These are phyloP conservation scores for Florisuga fusca DNA, from an alignment of 2,797 vertebrate genomes.

Conservation along the genomic window DNA sequence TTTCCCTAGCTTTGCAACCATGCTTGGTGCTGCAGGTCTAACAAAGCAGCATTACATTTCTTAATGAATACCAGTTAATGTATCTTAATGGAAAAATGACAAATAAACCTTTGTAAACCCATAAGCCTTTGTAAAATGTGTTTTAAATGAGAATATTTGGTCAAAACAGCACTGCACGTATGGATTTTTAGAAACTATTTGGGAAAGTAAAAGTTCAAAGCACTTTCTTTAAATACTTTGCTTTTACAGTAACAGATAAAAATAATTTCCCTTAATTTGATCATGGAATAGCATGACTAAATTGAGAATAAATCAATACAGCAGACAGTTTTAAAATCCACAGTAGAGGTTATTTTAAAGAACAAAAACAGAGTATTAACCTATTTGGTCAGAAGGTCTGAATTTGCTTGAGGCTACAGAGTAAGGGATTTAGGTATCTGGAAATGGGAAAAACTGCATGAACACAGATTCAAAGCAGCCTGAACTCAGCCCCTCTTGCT, in stretches of 20 bases:
- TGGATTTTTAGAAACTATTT: not conserved
- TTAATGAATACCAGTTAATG: not conserved
- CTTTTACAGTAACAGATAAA: conserved; percentile 26
- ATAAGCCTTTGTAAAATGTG: not conserved
- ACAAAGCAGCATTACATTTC: not conserved
- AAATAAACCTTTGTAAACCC: not conserved
- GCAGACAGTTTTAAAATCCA: not conserved
- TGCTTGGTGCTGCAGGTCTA: not conserved
- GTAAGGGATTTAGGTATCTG: not conserved
- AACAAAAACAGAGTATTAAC: not conserved
- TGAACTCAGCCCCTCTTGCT: not conserved
- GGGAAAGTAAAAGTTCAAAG: conserved; percentile 2
- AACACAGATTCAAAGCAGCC: not conserved
- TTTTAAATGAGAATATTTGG: not conserved
- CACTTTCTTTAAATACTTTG: conserved; percentile 21
- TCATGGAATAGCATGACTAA: conserved; percentile 5
- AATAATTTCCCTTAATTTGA: conserved; percentile 36
- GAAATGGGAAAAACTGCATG: not conserved
- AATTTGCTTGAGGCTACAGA: not conserved
- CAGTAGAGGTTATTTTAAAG: not conserved
- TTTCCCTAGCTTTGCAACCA: not conserved
- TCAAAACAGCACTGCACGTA: not conserved
- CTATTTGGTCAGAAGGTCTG: conserved; percentile 8
- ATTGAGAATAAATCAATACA: conserved; percentile 14
- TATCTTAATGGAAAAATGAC: not conserved